Evolutionary conservation across 1,140 invertebrate species (phyloP).

Genomic region (Drosophila leontia): DNA sequence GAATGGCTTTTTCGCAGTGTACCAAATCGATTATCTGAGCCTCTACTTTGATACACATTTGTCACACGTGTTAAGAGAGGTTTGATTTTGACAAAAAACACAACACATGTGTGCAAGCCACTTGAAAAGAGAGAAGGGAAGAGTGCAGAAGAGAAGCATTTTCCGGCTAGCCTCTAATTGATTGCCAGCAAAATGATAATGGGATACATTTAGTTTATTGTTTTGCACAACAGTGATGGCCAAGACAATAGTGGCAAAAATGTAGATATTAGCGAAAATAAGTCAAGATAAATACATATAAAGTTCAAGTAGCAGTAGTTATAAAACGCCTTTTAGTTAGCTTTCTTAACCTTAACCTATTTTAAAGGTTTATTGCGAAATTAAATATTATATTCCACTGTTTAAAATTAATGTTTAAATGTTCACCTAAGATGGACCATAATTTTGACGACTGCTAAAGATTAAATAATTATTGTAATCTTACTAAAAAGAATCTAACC

Average conservation of each 20-base stretch:
- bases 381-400: background rate
- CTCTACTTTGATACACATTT: slow-evolving; percentile 26
- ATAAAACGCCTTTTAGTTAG: no score
- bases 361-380: background rate
- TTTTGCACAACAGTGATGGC: slow-evolving; percentile 1
- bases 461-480: no score
- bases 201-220: slow-evolving; percentile 2
- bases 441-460: no score
- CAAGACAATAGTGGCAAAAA: background rate
- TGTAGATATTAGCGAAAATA: background rate
- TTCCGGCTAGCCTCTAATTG: slow-evolving; percentile 18
- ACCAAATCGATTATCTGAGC: slow-evolving; percentile 12
- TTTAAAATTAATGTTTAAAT: background rate
- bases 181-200: slow-evolving; percentile 23
- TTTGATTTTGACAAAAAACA: slow-evolving; percentile 3
- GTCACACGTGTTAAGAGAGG: slow-evolving; percentile 28
- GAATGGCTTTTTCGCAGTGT: background rate
- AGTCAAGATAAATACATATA: no score
- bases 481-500: no score
- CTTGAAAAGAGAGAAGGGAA: slow-evolving; percentile 2
- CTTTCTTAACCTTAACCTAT: background rate
- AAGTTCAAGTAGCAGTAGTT: no score
- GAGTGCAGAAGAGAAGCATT: background rate
- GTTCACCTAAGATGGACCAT: no score
- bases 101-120: slow-evolving; percentile 25